Conservation (phyloP, 2,888 invertebrate genomes). For the Odontocerum albicorne region DNA sequence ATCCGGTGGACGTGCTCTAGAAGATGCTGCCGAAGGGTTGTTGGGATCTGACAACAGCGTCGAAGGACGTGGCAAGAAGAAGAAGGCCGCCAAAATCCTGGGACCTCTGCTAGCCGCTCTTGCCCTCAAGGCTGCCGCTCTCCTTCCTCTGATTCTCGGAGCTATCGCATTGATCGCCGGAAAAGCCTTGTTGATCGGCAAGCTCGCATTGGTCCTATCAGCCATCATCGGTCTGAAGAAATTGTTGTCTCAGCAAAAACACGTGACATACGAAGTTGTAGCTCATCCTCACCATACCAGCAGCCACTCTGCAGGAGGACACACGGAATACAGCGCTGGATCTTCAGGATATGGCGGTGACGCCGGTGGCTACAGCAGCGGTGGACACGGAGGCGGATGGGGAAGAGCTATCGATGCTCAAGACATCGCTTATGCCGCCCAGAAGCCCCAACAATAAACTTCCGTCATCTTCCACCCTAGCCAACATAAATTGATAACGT, state of each 20-base stretch:
- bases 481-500: slow-evolving; percentile 1
- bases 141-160: slow-evolving; percentile 77
- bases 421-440: slow-evolving; percentile 77
- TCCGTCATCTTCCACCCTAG: slow-evolving; percentile 18
- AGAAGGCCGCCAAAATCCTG: slow-evolving; percentile 76
- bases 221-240: slow-evolving; percentile 85
- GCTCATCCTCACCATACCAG: slow-evolving; percentile 80
- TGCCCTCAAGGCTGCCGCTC: slow-evolving; percentile 76
- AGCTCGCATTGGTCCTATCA: slow-evolving; percentile 80
- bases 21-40: slow-evolving; percentile 68
- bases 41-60: slow-evolving; percentile 62
- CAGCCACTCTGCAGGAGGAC: slow-evolving; percentile 69
- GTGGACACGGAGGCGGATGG: slow-evolving; percentile 66
- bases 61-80: slow-evolving; percentile 75
- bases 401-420: slow-evolving; percentile 76
- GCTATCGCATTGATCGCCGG: slow-evolving; percentile 84
- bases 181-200: slow-evolving; percentile 81
- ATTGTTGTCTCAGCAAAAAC: slow-evolving; percentile 77
- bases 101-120: slow-evolving; percentile 76
- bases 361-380: slow-evolving; percentile 52
- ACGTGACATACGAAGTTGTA: slow-evolving; percentile 86
- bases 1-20: slow-evolving; percentile 77
- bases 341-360: slow-evolving; percentile 60
- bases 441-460: slow-evolving; percentile 61
- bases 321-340: slow-evolving; percentile 57